phyloP scores from a whole-genome alignment of 2,113 vertebrate genomes.

The Anguilla rostrata region DNA sequence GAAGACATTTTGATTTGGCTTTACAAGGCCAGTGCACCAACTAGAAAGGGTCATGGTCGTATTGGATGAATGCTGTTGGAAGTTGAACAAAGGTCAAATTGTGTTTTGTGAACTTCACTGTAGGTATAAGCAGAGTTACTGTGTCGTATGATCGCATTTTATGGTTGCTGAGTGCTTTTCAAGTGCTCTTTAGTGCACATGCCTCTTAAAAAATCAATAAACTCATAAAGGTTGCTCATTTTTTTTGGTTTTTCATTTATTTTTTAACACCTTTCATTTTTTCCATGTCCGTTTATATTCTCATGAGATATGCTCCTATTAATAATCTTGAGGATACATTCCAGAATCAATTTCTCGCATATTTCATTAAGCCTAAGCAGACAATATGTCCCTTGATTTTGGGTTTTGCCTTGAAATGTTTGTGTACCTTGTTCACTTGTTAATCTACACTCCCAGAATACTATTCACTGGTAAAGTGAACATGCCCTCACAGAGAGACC shows the following conservation, averaged over 20 bases:
- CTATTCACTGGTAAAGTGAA: too few relatives aligned
- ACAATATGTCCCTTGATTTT: too few relatives aligned
- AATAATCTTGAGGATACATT: too few relatives aligned
- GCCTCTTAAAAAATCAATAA: background rate
- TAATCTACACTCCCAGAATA: too few relatives aligned
- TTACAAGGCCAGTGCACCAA: slow-evolving; percentile 47
- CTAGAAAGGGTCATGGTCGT: slow-evolving; percentile 23
- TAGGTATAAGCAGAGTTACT: background rate
- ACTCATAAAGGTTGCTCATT: background rate
- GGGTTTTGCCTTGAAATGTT: too few relatives aligned
- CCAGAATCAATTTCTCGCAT: too few relatives aligned
- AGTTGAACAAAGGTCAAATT: background rate
- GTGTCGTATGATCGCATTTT: background rate
- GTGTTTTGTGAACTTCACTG: background rate
- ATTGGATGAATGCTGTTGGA: background rate
- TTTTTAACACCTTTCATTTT: too few relatives aligned
- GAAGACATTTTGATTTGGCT: slow-evolving; percentile 40
- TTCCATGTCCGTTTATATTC: too few relatives aligned
- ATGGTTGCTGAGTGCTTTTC: background rate
- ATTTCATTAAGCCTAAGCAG: too few relatives aligned
- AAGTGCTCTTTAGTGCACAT: background rate
- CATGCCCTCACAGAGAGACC: too few relatives aligned
- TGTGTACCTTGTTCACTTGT: too few relatives aligned
- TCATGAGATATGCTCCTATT: too few relatives aligned
- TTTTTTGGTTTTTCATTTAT: background rate